A percentile compares a stretch with the other conserved stretches of the same genome.
These are phyloP conservation scores for Drosophila sordidula DNA, from an alignment of 2,888 invertebrate species.

Conservation along the genomic window DNA sequence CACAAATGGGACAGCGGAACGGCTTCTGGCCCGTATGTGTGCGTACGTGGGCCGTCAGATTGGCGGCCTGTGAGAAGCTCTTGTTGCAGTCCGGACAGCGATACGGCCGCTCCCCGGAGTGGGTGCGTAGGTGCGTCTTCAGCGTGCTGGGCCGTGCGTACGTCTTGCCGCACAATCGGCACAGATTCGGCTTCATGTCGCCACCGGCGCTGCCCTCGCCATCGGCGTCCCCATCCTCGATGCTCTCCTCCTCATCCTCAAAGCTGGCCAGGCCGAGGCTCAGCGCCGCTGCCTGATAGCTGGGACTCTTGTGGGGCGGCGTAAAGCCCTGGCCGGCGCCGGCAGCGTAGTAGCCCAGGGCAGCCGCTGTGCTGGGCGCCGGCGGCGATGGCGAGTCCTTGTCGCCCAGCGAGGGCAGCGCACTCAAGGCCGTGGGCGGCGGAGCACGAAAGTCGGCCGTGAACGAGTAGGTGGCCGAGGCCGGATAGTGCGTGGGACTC, in stretches of 20 bases:
- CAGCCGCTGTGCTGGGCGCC: constrained; percentile 52
- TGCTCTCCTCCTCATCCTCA: constrained; percentile 90
- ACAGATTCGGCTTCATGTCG: constrained; percentile 93
- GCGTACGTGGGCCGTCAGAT: constrained; percentile 97
- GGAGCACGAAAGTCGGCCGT: constrained; percentile 92
- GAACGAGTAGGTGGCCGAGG: constrained; percentile 92
- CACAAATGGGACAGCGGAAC: constrained; percentile 98
- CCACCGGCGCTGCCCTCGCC: constrained; percentile 85
- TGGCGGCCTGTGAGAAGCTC: constrained; percentile 99
- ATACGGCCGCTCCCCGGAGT: constrained; percentile 94
- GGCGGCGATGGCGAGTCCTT: constrained; percentile 82
- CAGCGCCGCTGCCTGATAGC: constrained; percentile 71
- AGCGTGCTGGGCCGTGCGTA: constrained; percentile 98
- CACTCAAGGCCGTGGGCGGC: constrained; percentile 85
- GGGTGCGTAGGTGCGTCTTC: constrained; percentile 98
- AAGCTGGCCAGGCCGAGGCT: constrained; percentile 76
- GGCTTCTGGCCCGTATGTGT: constrained; percentile 98
- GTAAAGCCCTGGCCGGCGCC: constrained; percentile 82
- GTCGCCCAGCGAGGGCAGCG: constrained; percentile 83
- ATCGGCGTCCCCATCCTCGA: constrained; percentile 86
- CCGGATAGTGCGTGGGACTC: constrained; percentile 88
- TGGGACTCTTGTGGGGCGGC: constrained; percentile 83
- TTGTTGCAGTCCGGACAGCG: constrained; percentile 96
- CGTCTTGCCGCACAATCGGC: constrained; percentile 97
- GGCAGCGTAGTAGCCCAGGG: constrained; percentile 83